Evolutionary conservation across 2,797 vertebrate species (phyloP).

Genomic region (Dallia pectoralis): DNA sequence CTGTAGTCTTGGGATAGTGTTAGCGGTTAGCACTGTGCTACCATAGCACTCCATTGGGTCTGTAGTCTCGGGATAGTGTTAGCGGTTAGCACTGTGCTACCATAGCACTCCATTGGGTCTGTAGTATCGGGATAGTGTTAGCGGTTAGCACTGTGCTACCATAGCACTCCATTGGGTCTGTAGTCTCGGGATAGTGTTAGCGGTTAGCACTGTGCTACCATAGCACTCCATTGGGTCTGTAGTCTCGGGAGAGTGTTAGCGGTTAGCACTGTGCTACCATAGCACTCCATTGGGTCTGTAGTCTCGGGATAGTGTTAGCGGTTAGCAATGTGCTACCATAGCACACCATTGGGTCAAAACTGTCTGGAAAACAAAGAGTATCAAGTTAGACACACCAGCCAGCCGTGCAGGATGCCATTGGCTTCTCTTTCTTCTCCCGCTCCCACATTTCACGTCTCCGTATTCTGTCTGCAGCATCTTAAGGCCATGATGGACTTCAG

Average conservation of each 20-base stretch:
- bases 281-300: no score
- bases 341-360: neutral
- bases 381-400: conserved; percentile 35
- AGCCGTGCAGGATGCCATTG: conserved; percentile 17
- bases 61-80: no score
- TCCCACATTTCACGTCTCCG: conserved; percentile 12
- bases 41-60: no score
- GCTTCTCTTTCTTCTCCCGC: conserved; percentile 28
- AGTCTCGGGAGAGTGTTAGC: no score
- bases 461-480: conserved; percentile 47
- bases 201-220: neutral
- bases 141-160: no score
- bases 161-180: no score
- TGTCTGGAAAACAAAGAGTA: neutral
- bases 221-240: neutral
- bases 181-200: neutral
- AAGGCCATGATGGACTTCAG: conserved; percentile 44
- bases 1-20: no score
- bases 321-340: neutral
- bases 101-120: no score
- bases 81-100: no score
- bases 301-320: neutral
- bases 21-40: no score
- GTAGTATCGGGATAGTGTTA: no score
- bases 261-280: no score